A percentile compares a stretch with the other conserved stretches of the same genome.
Evolutionary conservation across 2,797 vertebrate genomes (phyloP).

Genomic region (Cryptoprocta ferox): DNA sequence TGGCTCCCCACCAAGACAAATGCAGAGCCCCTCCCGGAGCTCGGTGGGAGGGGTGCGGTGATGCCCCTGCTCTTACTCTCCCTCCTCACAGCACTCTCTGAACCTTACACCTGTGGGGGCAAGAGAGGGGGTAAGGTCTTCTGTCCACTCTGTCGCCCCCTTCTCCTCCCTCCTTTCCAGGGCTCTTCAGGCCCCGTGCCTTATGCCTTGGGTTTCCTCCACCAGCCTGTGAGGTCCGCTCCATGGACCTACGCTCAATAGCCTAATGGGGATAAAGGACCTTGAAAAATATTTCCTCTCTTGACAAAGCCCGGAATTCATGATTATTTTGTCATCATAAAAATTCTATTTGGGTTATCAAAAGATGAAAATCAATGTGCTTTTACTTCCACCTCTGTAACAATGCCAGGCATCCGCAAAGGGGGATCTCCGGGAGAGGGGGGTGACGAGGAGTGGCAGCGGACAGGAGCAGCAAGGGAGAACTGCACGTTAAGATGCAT

Average conservation of each 20-base stretch:
- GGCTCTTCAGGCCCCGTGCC: accelerated
- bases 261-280: neutral
- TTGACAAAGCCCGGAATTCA: neutral
- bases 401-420: neutral
- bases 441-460: no score
- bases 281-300: neutral
- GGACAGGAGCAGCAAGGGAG: no score
- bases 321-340: neutral
- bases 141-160: accelerated
- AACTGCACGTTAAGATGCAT: no score
- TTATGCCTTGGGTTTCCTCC: neutral
- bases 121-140: accelerated
- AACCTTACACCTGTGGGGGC: no score
- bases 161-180: accelerated
- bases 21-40: no score
- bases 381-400: no score
- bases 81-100: no score
- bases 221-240: accelerated
- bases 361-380: accelerated
- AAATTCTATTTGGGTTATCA: neutral
- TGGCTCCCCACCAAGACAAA: neutral
- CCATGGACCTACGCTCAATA: no score
- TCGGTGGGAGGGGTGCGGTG: accelerated
- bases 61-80: accelerated
- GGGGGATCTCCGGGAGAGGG: accelerated